A percentile compares a stretch with the other conserved stretches of the same genome.
phyloP scores from a whole-genome alignment of 2,113 vertebrate genomes.

The Romanogobio albipinnatus region DNA sequence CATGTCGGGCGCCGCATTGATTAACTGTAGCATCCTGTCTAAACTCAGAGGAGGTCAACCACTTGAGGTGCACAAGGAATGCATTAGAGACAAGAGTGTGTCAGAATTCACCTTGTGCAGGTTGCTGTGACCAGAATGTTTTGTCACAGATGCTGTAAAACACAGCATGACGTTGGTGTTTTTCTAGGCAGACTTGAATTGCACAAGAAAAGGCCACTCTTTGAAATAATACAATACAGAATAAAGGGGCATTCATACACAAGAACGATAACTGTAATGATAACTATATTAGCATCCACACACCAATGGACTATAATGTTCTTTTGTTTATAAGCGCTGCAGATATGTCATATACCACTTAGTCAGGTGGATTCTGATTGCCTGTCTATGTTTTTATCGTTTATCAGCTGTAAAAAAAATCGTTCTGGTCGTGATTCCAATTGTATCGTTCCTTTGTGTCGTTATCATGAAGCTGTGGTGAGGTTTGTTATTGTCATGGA shows the following conservation, averaged over 20 bases:
- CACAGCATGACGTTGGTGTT: constrained; percentile 39
- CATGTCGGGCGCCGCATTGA: constrained; percentile 62
- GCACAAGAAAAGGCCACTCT: constrained; percentile 1
- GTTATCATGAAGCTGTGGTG: too few species aligned
- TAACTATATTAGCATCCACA: not conserved
- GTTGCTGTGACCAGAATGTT: constrained; percentile 41
- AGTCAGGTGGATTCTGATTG: too few species aligned
- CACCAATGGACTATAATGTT: too few species aligned
- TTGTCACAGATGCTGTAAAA: constrained; percentile 52
- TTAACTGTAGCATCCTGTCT: constrained; percentile 66
- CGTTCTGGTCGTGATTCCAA: too few species aligned
- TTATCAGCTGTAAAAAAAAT: too few species aligned
- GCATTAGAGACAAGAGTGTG: constrained; percentile 38
- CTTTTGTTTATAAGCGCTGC: too few species aligned
- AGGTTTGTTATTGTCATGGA: too few species aligned
- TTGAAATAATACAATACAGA: not conserved
- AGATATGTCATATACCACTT: too few species aligned
- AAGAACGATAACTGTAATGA: not conserved
- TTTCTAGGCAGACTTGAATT: constrained; percentile 47
- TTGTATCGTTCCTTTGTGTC: too few species aligned
- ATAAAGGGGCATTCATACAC: not conserved
- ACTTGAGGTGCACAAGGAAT: constrained; percentile 33
- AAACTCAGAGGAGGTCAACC: constrained; percentile 48
- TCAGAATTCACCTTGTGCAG: constrained; percentile 49
- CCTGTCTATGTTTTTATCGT: too few species aligned